Percentiles rank a stretch among this genome's conserved stretches.
Evolutionary conservation across 1,140 invertebrate species (phyloP).

Genomic region (Trachymyrmex septentrionalis): DNA sequence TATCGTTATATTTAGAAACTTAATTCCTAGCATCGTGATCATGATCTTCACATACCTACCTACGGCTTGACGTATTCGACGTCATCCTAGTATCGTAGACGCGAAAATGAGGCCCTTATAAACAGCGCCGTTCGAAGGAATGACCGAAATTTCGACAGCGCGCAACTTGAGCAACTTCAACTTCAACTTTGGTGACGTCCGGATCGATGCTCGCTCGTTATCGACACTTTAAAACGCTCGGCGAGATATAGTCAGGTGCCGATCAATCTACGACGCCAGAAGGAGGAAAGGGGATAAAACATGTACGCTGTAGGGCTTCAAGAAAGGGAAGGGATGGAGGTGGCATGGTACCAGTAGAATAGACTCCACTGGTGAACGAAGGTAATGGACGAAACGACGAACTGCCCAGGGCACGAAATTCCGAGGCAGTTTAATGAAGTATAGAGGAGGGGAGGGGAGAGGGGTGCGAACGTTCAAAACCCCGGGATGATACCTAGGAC

Average conservation of each 20-base stretch:
- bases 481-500: constrained; percentile 40
- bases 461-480: neutral
- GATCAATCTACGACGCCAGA: constrained; percentile 52
- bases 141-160: constrained; percentile 51
- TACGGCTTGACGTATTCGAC: neutral
- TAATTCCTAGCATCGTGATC: constrained; percentile 24
- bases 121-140: constrained; percentile 31
- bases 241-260: constrained; percentile 39
- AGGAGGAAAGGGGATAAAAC: constrained; percentile 28
- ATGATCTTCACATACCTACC: neutral
- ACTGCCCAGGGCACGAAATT: constrained; percentile 65
- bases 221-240: constrained; percentile 61
- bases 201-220: constrained; percentile 59
- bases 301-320: constrained; percentile 32
- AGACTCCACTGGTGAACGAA: constrained; percentile 22
- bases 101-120: constrained; percentile 24
- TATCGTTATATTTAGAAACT: neutral
- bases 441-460: neutral
- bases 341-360: constrained; percentile 23
- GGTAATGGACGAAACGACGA: constrained; percentile 60
- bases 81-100: neutral
- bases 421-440: constrained; percentile 34
- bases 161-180: constrained; percentile 50
- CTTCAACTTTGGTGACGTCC: constrained; percentile 34
- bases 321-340: neutral